Evolutionary conservation across 64 coral and sea anemone species (phyloP).

Genomic region (Montipora sp.): DNA sequence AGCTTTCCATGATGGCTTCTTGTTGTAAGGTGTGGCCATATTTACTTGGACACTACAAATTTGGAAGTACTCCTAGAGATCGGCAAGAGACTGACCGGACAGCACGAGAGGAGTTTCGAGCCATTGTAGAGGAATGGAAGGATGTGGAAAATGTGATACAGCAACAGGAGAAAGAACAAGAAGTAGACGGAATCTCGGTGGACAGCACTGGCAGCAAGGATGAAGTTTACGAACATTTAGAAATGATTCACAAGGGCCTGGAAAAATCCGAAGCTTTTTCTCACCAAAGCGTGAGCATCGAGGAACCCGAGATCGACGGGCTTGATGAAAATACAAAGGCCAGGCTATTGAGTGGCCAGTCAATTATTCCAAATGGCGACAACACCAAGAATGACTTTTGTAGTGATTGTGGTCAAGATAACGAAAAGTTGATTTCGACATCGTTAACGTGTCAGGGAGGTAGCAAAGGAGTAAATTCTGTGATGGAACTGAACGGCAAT

Average conservation of each 20-base stretch:
- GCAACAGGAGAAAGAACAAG: constrained; percentile 78
- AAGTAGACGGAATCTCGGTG: constrained; percentile 84
- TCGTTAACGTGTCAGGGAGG: constrained; percentile 67
- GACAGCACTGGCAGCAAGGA: constrained; percentile 92
- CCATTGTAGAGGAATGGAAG: constrained; percentile 88
- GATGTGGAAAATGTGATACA: constrained; percentile 81
- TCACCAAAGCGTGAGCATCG: constrained; percentile 71
- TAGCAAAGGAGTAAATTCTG: constrained; percentile 65
- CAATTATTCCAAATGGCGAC: constrained; percentile 64
- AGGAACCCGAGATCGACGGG: constrained; percentile 79
- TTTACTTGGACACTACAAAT: constrained; percentile 86
- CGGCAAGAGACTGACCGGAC: constrained; percentile 58
- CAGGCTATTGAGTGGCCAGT: constrained; percentile 61
- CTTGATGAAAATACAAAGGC: constrained; percentile 58
- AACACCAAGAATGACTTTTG: constrained; percentile 87
- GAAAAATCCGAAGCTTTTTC: constrained; percentile 58
- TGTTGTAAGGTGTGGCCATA: constrained; percentile 95
- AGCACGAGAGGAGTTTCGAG: constrained; percentile 53
- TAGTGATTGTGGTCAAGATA: constrained; percentile 76
- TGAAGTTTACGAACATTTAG: constrained; percentile 90
- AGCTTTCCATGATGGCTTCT: background rate
- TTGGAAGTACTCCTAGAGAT: constrained; percentile 81
- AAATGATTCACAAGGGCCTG: constrained; percentile 80
- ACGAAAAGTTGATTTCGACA: constrained; percentile 30
- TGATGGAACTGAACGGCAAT: constrained; percentile 71